Evolutionary conservation across 1,140 invertebrate genomes (phyloP).

Genomic region (Drosophila repletoides): DNA sequence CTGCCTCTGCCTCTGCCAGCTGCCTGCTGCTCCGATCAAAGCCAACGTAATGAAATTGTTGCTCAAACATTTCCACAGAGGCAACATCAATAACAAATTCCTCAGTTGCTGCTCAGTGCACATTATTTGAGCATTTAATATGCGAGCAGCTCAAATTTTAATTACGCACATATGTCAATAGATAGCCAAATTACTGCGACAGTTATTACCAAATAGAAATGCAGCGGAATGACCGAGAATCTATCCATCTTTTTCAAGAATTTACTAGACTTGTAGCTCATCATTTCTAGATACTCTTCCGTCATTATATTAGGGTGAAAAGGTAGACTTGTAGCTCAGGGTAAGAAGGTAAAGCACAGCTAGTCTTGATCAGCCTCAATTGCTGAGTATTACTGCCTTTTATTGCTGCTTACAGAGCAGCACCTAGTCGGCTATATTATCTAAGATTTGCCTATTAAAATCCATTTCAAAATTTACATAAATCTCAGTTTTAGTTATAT

Average conservation of each 20-base stretch:
- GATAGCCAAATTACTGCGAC: constrained; percentile 36
- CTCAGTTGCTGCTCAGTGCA: constrained; percentile 39
- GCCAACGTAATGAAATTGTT: constrained; percentile 42
- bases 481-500: too few relatives aligned
- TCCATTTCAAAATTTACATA: too few relatives aligned
- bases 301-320: too few relatives aligned
- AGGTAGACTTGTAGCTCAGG: too few relatives aligned
- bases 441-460: too few relatives aligned
- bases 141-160: constrained; percentile 58
- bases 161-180: constrained; percentile 48
- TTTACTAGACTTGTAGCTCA: neutral
- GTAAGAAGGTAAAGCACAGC: too few relatives aligned
- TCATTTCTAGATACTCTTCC: too few relatives aligned
- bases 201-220: constrained; percentile 62
- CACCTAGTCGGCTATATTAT: too few relatives aligned
- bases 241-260: neutral
- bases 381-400: too few relatives aligned
- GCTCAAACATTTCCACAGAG: constrained; percentile 37
- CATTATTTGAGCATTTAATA: constrained; percentile 65
- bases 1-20: neutral
- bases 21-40: neutral
- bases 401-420: too few relatives aligned
- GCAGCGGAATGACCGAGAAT: too few relatives aligned
- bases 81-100: constrained; percentile 52
- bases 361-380: too few relatives aligned